A percentile compares a stretch with the other conserved stretches of the same genome.
Conservation (phyloP, 2,113 vertebrate species). For the Eleginops maclovinus region DNA sequence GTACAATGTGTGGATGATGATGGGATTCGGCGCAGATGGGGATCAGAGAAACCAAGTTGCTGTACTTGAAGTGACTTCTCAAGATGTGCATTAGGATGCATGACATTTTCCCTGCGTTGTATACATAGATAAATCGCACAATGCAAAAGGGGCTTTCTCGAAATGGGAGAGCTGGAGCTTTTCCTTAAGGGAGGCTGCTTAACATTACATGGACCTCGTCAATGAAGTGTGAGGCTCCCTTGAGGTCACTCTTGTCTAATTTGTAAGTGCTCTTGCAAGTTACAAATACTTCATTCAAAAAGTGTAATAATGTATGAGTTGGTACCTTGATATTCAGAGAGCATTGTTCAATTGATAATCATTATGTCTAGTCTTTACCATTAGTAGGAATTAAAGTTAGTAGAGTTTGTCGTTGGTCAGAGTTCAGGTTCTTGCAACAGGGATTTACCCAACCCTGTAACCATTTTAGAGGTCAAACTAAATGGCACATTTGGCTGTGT, state of each 20-base stretch:
- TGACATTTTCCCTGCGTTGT: conserved; percentile 1
- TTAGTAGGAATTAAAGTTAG: not conserved
- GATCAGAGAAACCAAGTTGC: not conserved
- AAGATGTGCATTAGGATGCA: not conserved
- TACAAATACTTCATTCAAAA: not conserved
- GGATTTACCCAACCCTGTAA: not conserved
- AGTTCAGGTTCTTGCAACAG: conserved; percentile 1
- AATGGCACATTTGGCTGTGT: not conserved
- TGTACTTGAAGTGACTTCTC: not conserved
- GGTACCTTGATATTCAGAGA: not conserved
- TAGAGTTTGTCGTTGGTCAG: not conserved
- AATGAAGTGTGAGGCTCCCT: not conserved
- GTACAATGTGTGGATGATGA: conserved; percentile 39
- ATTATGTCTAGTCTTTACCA: not conserved
- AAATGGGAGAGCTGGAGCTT: not conserved
- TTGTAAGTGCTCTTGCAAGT: not conserved
- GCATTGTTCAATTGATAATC: not conserved
- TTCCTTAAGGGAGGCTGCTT: not conserved
- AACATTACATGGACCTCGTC: not conserved
- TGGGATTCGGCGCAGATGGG: conserved; percentile 19
- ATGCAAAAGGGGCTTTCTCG: not conserved
- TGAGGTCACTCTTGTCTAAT: not conserved
- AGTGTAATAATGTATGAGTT: not conserved
- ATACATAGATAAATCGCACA: not conserved
- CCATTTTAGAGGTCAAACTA: not conserved